Percentiles rank a stretch among this genome's conserved stretches.
These are phyloP conservation scores for Cactoblastis cactorum DNA, from an alignment of 2,888 invertebrate genomes.

Conservation along the genomic window DNA sequence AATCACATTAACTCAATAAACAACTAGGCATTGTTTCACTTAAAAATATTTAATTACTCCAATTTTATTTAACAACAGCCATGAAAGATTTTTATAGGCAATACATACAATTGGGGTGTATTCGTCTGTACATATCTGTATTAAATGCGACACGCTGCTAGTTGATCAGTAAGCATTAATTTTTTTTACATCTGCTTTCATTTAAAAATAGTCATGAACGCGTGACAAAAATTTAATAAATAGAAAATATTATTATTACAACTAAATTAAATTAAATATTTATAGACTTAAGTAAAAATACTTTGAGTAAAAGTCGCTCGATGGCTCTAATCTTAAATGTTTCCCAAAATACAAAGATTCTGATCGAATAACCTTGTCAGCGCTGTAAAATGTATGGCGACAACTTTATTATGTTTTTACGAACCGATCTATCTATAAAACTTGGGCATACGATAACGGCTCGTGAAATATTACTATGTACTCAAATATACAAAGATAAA, in stretches of 20 bases:
- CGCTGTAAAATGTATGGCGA: constrained; percentile 13
- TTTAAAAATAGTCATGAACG: too few relatives aligned
- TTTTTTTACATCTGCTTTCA: too few relatives aligned
- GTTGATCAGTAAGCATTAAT: too few relatives aligned
- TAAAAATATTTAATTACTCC: too few relatives aligned
- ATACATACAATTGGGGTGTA: too few relatives aligned
- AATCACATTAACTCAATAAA: too few relatives aligned
- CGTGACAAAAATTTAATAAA: too few relatives aligned
- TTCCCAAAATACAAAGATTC: constrained; percentile 10
- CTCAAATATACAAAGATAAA: background rate
- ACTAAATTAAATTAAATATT: background rate
- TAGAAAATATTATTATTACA: background rate
- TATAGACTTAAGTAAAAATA: background rate
- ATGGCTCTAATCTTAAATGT: constrained; percentile 9
- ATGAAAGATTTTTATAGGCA: too few relatives aligned
- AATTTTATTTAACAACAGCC: too few relatives aligned
- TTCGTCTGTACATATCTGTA: too few relatives aligned
- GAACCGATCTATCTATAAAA: constrained; percentile 7
- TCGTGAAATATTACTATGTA: constrained; percentile 1
- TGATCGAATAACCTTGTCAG: constrained; percentile 13
- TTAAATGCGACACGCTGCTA: too few relatives aligned
- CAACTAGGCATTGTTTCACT: too few relatives aligned
- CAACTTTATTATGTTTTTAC: constrained; percentile 9
- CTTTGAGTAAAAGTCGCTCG: background rate
- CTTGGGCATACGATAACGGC: constrained; percentile 7